Percentiles rank a stretch among this genome's conserved stretches.
These are phyloP conservation scores for Drosophila albomicans DNA, from an alignment of 1,140 invertebrate species.

Conservation along the genomic window DNA sequence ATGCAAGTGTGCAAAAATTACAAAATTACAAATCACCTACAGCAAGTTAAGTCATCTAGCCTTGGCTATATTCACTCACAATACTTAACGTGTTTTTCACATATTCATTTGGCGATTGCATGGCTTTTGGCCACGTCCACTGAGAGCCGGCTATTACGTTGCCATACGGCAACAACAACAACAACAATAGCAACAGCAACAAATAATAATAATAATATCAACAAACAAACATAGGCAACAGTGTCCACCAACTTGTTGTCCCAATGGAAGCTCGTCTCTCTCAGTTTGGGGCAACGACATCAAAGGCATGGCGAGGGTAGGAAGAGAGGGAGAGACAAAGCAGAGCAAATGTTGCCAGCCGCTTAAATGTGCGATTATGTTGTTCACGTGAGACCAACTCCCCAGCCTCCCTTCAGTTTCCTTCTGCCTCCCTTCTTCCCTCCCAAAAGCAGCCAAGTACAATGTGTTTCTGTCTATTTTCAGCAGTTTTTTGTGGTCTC, in stretches of 20 bases:
- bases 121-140: slow-evolving; percentile 32
- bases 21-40: slow-evolving; percentile 14
- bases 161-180: slow-evolving; percentile 2
- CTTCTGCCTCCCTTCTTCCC: neutral
- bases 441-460: neutral
- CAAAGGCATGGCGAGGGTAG: no score
- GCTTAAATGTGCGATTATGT: slow-evolving; percentile 58
- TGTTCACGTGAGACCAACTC: slow-evolving; percentile 41
- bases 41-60: neutral
- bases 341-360: slow-evolving; percentile 28
- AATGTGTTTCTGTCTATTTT: slow-evolving; percentile 30
- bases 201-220: neutral
- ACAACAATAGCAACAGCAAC: neutral
- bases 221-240: slow-evolving; percentile 18
- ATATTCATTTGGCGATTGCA: slow-evolving; percentile 36
- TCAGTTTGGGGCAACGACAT: slow-evolving; percentile 28
- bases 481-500: slow-evolving; percentile 11
- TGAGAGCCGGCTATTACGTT: slow-evolving; percentile 40
- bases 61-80: slow-evolving; percentile 13
- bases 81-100: slow-evolving; percentile 12
- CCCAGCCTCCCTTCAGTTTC: neutral
- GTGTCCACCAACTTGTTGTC: slow-evolving; percentile 50
- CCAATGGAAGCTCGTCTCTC: slow-evolving; percentile 19
- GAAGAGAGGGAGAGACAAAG: neutral
- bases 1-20: slow-evolving; percentile 13